Conservation (phyloP, 1,140 invertebrate species). For the Olivierus martensii region DNA sequence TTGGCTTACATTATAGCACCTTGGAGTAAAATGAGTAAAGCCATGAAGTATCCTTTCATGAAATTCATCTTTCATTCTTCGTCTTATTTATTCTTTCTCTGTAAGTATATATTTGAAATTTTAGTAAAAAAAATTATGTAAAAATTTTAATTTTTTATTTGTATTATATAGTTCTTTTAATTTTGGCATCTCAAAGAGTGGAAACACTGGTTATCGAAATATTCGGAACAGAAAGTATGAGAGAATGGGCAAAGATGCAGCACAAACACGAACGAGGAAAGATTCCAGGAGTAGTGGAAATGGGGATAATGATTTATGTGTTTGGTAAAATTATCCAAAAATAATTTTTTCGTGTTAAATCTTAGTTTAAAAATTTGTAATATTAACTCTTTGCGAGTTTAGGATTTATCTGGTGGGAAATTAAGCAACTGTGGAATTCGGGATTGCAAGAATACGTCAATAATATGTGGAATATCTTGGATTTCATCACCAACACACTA, state of each 20-base stretch:
- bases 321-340: conserved; percentile 44
- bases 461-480: conserved; percentile 94
- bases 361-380: no score
- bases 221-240: conserved; percentile 56
- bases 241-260: conserved; percentile 50
- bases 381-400: neutral
- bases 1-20: conserved; percentile 72
- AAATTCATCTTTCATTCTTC: conserved; percentile 86
- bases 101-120: conserved; percentile 44
- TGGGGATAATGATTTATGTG: conserved; percentile 63
- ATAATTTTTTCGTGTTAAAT: no score
- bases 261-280: conserved; percentile 63
- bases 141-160: neutral
- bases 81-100: conserved; percentile 77
- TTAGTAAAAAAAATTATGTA: no score
- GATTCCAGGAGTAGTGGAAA: conserved; percentile 69
- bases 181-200: conserved; percentile 63
- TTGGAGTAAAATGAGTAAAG: conserved; percentile 56
- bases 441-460: conserved; percentile 78
- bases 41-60: conserved; percentile 84
- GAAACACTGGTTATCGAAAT: conserved; percentile 62
- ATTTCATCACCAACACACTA: conserved; percentile 86
- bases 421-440: conserved; percentile 68
- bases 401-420: conserved; percentile 84
- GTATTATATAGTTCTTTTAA: conserved; percentile 48